Conservation (phyloP, 2,888 invertebrate genomes). For the Pyrocoelia pectoralis region DNA sequence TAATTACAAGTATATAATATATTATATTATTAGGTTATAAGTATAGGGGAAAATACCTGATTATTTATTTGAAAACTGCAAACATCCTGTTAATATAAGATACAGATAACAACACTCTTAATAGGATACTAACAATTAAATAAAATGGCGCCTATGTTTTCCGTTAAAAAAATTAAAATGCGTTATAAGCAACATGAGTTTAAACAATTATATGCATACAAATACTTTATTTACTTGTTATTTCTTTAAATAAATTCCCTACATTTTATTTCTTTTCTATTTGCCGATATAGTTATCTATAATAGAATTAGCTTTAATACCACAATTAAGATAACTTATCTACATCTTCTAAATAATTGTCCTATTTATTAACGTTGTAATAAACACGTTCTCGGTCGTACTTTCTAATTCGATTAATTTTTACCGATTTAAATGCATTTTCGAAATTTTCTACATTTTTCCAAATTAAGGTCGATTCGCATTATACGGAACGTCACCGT, state of each 20-base stretch:
- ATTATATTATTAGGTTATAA: too few relatives aligned
- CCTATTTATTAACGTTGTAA: not conserved
- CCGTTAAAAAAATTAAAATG: constrained; percentile 8
- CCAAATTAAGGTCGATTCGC: too few relatives aligned
- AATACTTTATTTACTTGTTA: not conserved
- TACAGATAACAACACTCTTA: not conserved
- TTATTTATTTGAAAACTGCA: not conserved
- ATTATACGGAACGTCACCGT: too few relatives aligned
- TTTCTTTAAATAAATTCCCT: too few relatives aligned
- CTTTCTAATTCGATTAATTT: too few relatives aligned
- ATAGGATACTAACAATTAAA: constrained; percentile 4
- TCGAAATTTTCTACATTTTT: too few relatives aligned
- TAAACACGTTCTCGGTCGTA: too few relatives aligned
- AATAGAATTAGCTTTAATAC: not conserved
- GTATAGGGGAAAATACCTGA: not conserved
- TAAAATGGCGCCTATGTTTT: not conserved
- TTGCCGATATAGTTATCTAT: not conserved
- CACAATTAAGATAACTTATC: not conserved
- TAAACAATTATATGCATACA: constrained; percentile 11
- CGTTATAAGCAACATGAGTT: not conserved
- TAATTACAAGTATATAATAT: too few relatives aligned
- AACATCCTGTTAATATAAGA: constrained; percentile 5
- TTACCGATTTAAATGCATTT: too few relatives aligned
- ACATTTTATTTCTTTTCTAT: too few relatives aligned
- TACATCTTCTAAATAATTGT: not conserved